Base-by-base conservation (phyloP, 2,797 vertebrate species). In the Luscinia megarhynchos region DNA sequence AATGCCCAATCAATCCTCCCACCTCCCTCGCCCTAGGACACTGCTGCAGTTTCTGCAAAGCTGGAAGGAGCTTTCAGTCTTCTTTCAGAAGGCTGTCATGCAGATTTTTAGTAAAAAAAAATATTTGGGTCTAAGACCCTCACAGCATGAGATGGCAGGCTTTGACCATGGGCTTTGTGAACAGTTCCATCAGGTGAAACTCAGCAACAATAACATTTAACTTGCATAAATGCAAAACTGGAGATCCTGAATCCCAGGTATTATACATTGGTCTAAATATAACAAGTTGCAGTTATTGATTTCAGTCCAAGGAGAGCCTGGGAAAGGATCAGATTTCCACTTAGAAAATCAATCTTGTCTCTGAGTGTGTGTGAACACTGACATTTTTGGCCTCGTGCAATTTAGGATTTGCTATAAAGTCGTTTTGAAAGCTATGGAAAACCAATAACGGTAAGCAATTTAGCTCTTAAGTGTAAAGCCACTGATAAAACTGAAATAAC, bases 301-400 rank as follows among this genome's bases (percentile, higher is more conserved):
- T 97, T 76, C 68, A 89, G 95, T 96, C 85, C 92, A 96, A 95
- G 77, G 84, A 97, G 94, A 95, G 92, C 87, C 76, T 97, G 96
- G 95, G 96, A 97, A 97, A 87, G 83, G 91, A 95, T 97, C 97
- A 93, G 86, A 95, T 91, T 95, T 96, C 94, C 87, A 96, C 93
- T 95, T 84, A 90, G 53, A 74, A 76, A 94, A 97, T 96, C 95
- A 92, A 94, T 97, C 79, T 96, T 94, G 87, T 88, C 62, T 77
- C 72, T 64, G 77, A 92, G 72, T 75, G 76, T 94, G 76, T 90
- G 54, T 38, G 76, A 91, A 94, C 81, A 69, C 86, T 95, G 95
- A 96, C 79, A 94, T 93, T 97, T 95, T 97, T 96, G 95, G 94
- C 95, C 94, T 97, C 59, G 20, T 38, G 76, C 61, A 95, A 82